Evolutionary conservation across 2,888 invertebrate genomes (phyloP), one percentile per base, ranked within the genome.

Genomic region (Cetonia aurata): DNA sequence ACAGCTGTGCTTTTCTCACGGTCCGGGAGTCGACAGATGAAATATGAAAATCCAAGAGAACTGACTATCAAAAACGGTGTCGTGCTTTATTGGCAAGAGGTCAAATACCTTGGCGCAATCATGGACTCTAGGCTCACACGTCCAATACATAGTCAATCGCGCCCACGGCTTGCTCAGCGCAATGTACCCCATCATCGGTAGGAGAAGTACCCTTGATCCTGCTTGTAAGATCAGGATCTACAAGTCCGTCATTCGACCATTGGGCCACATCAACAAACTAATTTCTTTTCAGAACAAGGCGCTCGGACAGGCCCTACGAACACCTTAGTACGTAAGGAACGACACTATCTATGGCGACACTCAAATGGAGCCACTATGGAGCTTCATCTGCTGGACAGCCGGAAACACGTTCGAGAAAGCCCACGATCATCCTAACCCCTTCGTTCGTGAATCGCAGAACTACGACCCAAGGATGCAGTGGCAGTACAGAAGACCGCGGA

Each of bases 211-310:
- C 8, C 8, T 15, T 19, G 17, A 25, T n/a, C 9, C 19, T 13
- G 50, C n/a, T 46, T 48, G 50, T 6, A 50, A 25, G 17, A 6
- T 65, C 13, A 33, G 13, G 15, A n/a, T 65, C 31, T 48, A 65
- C 31, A 65, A 65, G 48, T 31, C 50, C n/a, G 2, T 46, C 8
- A 50, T 50, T 13, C 48, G 65, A 25, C 52, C 9, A 65, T 65
- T n/a, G n/a, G n/a, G 13, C 19, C 48, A 52, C 33, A 1, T 65
- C 50, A 33, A 31, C n/a, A 3, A 33, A 13, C 13, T 65, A 37
- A 31, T n/a, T 1, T 12, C 13, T 3, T 3, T 50, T 50, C 13
- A 15, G 17, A 50, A 13, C 1, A 50, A 50, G 50, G 50, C 13
- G 50, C 17, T 15, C n/a, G 2, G 46, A 15, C 9, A 0, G 6